These are phyloP conservation scores for Mesorhabditis belari DNA, from an alignment of 2,888 invertebrate genomes.

Conservation along the genomic window DNA sequence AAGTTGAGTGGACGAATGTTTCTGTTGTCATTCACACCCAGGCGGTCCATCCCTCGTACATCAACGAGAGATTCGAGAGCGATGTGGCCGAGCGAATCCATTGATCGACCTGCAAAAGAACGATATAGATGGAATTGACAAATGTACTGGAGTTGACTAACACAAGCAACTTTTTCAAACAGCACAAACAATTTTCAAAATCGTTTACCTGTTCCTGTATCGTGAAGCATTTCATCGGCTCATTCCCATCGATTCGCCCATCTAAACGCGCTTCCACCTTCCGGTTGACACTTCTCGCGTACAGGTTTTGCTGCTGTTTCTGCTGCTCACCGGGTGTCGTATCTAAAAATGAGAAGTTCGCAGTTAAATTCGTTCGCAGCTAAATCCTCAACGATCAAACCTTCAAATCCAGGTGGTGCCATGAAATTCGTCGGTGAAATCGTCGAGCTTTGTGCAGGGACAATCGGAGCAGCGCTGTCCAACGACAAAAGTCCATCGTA, in stretches of 20 bases:
- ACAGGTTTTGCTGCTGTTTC: conserved; percentile 30
- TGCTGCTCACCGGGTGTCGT: conserved; percentile 12
- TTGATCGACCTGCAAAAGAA: conserved; percentile 72
- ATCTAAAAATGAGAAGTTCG: conserved; percentile 7
- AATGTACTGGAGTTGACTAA: neutral
- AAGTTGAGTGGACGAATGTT: neutral
- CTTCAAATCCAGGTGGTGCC: conserved; percentile 26
- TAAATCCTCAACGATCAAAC: neutral
- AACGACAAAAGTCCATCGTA: conserved; percentile 8
- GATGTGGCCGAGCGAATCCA: conserved; percentile 87
- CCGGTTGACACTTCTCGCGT: conserved; percentile 25
- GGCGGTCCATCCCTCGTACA: conserved; percentile 99
- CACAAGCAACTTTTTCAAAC: neutral
- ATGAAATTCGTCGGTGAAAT: neutral
- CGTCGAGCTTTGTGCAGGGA: neutral
- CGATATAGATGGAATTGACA: neutral
- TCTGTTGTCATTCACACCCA: conserved; percentile 74
- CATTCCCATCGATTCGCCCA: conserved; percentile 11
- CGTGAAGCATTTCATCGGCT: conserved; percentile 7
- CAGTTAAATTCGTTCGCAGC: neutral
- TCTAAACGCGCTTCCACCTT: conserved; percentile 28
- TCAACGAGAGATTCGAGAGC: conserved; percentile 83
- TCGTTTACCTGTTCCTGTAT: conserved; percentile 18
- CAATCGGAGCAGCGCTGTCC: conserved; percentile 1
- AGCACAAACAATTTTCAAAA: neutral